Evolutionary conservation across 2,888 invertebrate genomes (phyloP).

Genomic region (Sycophila texana): DNA sequence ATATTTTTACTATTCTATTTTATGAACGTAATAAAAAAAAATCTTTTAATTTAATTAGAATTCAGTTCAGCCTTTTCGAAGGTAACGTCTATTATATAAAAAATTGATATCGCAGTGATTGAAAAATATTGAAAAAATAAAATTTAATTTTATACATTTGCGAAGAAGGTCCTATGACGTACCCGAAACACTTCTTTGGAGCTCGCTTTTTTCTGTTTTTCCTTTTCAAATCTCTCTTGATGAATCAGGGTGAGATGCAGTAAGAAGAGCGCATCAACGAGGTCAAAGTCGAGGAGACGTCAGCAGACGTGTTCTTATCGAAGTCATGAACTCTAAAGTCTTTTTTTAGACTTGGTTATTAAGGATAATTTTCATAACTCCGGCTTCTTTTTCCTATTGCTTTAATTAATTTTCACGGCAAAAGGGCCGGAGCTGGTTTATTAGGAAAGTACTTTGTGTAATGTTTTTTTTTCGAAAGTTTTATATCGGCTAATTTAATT

Average conservation of each 20-base stretch:
- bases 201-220: too few relatives aligned
- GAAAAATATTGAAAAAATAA: too few relatives aligned
- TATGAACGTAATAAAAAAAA: too few relatives aligned
- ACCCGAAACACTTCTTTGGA: too few relatives aligned
- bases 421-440: background rate
- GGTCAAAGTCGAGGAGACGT: slow-evolving; percentile 42
- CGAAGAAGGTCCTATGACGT: too few relatives aligned
- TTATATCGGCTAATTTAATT: too few relatives aligned
- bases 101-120: too few relatives aligned
- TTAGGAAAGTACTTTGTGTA: background rate
- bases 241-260: background rate
- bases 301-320: slow-evolving; percentile 3
- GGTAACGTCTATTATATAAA: too few relatives aligned
- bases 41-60: too few relatives aligned
- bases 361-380: slow-evolving; percentile 22
- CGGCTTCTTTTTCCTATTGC: background rate
- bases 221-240: background rate
- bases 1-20: too few relatives aligned
- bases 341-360: slow-evolving; percentile 34
- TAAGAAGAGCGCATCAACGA: slow-evolving; percentile 19
- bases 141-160: too few relatives aligned
- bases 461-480: background rate
- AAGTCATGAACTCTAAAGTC: slow-evolving; percentile 14
- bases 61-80: too few relatives aligned
- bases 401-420: slow-evolving; percentile 16